phyloP scores from a whole-genome alignment of 64 coral and sea anemone genomes.

The Acropora yongei region DNA sequence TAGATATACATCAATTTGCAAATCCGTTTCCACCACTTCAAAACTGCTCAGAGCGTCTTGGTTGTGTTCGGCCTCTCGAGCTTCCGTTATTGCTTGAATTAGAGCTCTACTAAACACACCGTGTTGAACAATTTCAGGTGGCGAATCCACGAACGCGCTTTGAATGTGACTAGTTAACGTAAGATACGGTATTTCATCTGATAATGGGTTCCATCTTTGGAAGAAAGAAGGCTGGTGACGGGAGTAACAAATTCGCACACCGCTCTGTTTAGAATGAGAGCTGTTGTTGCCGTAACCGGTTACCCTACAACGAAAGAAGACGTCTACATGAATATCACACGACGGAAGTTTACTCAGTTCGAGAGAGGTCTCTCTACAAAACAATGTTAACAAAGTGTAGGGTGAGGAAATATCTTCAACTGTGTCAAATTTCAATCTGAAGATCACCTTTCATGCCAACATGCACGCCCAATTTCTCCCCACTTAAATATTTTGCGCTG shows the following conservation, averaged over 20 bases:
- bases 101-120: constrained; percentile 59
- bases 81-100: constrained; percentile 68
- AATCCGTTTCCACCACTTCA: constrained; percentile 82
- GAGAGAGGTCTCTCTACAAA: no score
- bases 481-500: no score
- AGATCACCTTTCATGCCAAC: no score
- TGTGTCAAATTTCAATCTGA: no score
- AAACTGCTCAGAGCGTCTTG: constrained; percentile 47
- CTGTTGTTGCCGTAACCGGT: constrained; percentile 88
- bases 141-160: constrained; percentile 18
- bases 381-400: no score
- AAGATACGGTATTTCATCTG: constrained; percentile 79
- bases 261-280: constrained; percentile 62
- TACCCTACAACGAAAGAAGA: constrained; percentile 69
- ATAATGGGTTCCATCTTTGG: constrained; percentile 91
- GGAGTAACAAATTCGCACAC: constrained; percentile 71
- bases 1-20: constrained; percentile 76
- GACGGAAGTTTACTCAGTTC: no score
- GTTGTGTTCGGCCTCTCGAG: constrained; percentile 31
- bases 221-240: constrained; percentile 67
- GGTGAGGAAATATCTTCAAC: no score
- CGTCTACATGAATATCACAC: not conserved
- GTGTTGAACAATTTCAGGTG: constrained; percentile 41
- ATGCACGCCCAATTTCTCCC: no score
- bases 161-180: constrained; percentile 58